Conservation (phyloP, 1,140 invertebrate species). For the Oryzaephilus surinamensis region DNA sequence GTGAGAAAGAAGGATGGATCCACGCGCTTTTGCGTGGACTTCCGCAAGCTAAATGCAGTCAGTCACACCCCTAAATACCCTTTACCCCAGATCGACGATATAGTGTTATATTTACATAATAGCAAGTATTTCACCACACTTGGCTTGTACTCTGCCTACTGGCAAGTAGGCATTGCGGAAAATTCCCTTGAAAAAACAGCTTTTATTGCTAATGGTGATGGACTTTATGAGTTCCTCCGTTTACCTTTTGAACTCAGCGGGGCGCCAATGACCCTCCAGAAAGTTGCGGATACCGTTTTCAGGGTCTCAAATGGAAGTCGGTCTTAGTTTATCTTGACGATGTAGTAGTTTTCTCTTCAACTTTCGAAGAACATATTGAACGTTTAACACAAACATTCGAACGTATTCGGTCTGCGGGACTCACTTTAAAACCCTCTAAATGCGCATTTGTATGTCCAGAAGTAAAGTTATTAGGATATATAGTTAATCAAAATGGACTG, state of each 20-base stretch:
- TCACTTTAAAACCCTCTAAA: constrained; percentile 19
- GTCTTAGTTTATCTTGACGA: constrained; percentile 8
- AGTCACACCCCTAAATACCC: constrained; percentile 35
- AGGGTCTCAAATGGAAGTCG: constrained; percentile 5
- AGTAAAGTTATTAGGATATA: constrained; percentile 33
- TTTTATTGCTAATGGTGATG: neutral
- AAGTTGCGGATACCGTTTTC: constrained; percentile 1
- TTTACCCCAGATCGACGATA: constrained; percentile 39
- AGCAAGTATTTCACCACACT: neutral
- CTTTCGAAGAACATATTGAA: constrained; percentile 6
- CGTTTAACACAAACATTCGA: neutral
- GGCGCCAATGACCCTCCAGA: constrained; percentile 14
- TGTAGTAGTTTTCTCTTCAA: constrained; percentile 3
- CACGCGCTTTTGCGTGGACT: too few species aligned
- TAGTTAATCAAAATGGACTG: neutral
- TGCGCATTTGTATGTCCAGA: constrained; percentile 27
- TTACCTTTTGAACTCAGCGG: constrained; percentile 20
- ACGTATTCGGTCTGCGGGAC: constrained; percentile 8
- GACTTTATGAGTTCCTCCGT: constrained; percentile 1
- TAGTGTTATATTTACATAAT: constrained; percentile 19
- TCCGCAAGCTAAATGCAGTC: constrained; percentile 28
- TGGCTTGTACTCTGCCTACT: constrained; percentile 1
- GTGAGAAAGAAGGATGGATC: constrained; percentile 30
- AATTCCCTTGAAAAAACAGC: neutral
- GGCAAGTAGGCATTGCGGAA: constrained; percentile 4